phyloP scores from a whole-genome alignment of 2,888 invertebrate genomes.

The Mellilla xanthometata region DNA sequence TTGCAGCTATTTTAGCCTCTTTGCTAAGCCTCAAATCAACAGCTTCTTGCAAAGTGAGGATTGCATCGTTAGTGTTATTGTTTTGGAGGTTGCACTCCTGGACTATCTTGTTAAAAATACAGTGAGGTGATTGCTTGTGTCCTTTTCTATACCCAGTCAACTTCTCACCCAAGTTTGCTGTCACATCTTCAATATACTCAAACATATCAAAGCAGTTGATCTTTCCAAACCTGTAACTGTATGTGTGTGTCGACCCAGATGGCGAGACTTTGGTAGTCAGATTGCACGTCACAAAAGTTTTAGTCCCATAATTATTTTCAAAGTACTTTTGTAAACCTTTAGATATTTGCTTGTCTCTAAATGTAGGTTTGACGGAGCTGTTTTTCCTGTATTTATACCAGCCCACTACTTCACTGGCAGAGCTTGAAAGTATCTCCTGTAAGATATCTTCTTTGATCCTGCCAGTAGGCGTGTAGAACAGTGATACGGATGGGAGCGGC shows the following conservation, averaged over 20 bases:
- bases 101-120: slow-evolving; percentile 69
- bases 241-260: slow-evolving; percentile 83
- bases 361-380: slow-evolving; percentile 78
- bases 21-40: slow-evolving; percentile 62
- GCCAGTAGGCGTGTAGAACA: slow-evolving; percentile 83
- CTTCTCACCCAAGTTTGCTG: slow-evolving; percentile 80
- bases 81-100: slow-evolving; percentile 64
- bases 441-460: slow-evolving; percentile 81
- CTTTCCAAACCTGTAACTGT: slow-evolving; percentile 84
- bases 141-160: slow-evolving; percentile 71
- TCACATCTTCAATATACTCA: slow-evolving; percentile 77
- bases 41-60: slow-evolving; percentile 68
- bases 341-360: slow-evolving; percentile 85
- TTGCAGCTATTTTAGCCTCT: slow-evolving; percentile 68
- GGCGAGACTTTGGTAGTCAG: slow-evolving; percentile 78
- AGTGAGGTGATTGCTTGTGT: slow-evolving; percentile 54
- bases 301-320: slow-evolving; percentile 72
- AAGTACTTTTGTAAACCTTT: slow-evolving; percentile 84
- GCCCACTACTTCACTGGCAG: slow-evolving; percentile 83
- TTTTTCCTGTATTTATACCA: slow-evolving; percentile 86
- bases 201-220: slow-evolving; percentile 79
- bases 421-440: slow-evolving; percentile 72
- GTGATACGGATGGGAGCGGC: slow-evolving; percentile 80
- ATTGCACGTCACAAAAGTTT: slow-evolving; percentile 85
- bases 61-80: slow-evolving; percentile 66